phyloP scores from a whole-genome alignment of 2,888 invertebrate genomes.

The Tortrix viridana region DNA sequence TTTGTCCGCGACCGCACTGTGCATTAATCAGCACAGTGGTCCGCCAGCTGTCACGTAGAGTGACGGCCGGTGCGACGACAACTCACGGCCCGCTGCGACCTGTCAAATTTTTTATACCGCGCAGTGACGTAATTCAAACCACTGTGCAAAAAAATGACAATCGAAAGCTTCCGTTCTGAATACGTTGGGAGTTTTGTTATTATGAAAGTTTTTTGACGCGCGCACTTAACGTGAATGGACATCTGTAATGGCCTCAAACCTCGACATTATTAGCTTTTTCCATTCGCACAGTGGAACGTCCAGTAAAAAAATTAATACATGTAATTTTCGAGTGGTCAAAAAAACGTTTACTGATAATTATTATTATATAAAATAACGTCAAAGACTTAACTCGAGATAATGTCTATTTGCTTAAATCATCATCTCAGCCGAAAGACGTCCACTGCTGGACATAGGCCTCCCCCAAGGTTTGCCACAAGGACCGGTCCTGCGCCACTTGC shows the following conservation, averaged over 20 bases:
- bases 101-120: conserved; percentile 38
- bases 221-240: neutral
- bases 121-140: conserved; percentile 35
- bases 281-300: too few relatives aligned
- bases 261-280: too few relatives aligned
- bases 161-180: conserved; percentile 26
- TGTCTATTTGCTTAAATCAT: too few relatives aligned
- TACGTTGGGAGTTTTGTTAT: neutral
- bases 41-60: conserved; percentile 36
- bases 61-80: conserved; percentile 40
- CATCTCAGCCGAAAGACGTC: too few relatives aligned
- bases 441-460: too few relatives aligned
- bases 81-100: conserved; percentile 37
- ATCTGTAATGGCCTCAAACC: neutral
- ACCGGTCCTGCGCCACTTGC: too few relatives aligned
- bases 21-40: conserved; percentile 42
- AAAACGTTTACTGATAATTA: too few relatives aligned
- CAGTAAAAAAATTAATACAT: too few relatives aligned
- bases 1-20: conserved; percentile 31
- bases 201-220: neutral
- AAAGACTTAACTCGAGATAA: too few relatives aligned
- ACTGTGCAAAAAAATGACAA: conserved; percentile 36
- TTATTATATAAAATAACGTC: too few relatives aligned
- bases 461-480: too few relatives aligned
- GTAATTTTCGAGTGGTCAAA: too few relatives aligned